Evolutionary conservation across 53 echinoderm and acorn worm genomes (phyloP).

Genomic region (Glandiceps talaboti): DNA sequence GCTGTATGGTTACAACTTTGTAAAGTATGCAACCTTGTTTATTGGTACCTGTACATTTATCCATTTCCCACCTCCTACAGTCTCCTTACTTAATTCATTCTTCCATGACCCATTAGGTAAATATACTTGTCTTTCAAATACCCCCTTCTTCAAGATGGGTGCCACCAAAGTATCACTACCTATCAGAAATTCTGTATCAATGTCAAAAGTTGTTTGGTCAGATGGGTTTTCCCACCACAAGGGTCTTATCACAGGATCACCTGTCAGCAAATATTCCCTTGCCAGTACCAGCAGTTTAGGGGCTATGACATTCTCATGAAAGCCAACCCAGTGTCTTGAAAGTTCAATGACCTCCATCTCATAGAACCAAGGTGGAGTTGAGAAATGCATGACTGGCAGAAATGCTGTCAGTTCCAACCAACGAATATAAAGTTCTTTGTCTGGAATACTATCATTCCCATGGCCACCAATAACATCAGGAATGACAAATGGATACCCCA

Average conservation of each 20-base stretch:
- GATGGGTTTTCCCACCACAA: conserved; percentile 53
- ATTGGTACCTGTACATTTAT: conserved; percentile 18
- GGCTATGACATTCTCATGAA: conserved; percentile 38
- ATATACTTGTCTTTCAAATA: conserved; percentile 46
- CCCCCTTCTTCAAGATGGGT: conserved; percentile 41
- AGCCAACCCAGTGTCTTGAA: conserved; percentile 37
- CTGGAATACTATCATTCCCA: conserved; percentile 22
- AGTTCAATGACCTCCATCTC: conserved; percentile 29
- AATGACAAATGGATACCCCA: conserved; percentile 80
- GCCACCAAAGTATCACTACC: conserved; percentile 71
- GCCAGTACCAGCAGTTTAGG: conserved; percentile 26
- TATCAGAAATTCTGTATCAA: conserved; percentile 73
- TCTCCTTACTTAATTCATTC: conserved; percentile 16
- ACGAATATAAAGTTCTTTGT: conserved; percentile 56
- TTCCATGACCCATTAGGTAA: conserved; percentile 68
- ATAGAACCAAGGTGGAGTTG: conserved; percentile 41
- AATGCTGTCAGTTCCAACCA: conserved; percentile 75
- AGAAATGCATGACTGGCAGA: conserved; percentile 84
- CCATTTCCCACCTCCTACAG: conserved; percentile 29
- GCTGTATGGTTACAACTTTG: not conserved
- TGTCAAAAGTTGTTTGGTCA: conserved; percentile 26
- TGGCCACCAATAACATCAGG: conserved; percentile 38
- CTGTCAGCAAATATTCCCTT: conserved; percentile 17
- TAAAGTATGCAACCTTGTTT: conserved; percentile 31
- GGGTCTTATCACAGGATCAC: conserved; percentile 61